Conservation (phyloP, 2,888 invertebrate genomes). For the Parapristionchus giblindavisi region DNA sequence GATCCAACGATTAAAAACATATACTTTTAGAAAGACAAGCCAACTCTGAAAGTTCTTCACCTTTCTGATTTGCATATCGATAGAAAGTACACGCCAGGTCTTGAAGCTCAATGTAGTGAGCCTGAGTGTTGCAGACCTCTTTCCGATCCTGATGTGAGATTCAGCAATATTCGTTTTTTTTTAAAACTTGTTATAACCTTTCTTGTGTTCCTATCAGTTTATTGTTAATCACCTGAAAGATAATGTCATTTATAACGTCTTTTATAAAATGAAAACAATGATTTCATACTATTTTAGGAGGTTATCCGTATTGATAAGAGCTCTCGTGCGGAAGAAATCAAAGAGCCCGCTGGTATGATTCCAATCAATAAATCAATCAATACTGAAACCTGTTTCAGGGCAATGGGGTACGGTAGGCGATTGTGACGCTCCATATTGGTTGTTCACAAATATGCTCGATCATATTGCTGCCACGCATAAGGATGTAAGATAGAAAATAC, state of each 20-base stretch:
- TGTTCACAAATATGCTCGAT: conserved; percentile 60
- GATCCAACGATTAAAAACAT: background rate
- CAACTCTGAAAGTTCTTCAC: conserved; percentile 58
- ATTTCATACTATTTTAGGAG: too few species aligned
- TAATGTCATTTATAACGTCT: too few species aligned
- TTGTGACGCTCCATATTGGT: conserved; percentile 64
- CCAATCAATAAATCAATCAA: too few species aligned
- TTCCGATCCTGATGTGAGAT: conserved; percentile 41
- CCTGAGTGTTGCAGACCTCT: conserved; percentile 84
- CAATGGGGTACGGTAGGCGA: conserved; percentile 59
- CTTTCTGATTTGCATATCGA: conserved; percentile 64
- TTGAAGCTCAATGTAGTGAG: conserved; percentile 91
- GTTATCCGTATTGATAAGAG: too few species aligned
- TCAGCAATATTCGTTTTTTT: conserved; percentile 44
- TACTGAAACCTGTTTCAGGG: too few species aligned
- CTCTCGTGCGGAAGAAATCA: too few species aligned
- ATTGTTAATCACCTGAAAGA: too few species aligned
- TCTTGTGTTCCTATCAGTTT: too few species aligned
- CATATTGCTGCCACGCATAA: conserved; percentile 50
- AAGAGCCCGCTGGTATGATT: too few species aligned
- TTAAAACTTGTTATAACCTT: too few species aligned
- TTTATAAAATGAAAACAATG: too few species aligned
- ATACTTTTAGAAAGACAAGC: conserved; percentile 46
- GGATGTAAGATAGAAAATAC: conserved; percentile 40
- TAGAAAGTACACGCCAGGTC: conserved; percentile 63